A percentile compares a stretch with the other conserved stretches of the same genome.
phyloP scores from a whole-genome alignment of 2,113 vertebrate species.

The Cyanoliseus patagonus region DNA sequence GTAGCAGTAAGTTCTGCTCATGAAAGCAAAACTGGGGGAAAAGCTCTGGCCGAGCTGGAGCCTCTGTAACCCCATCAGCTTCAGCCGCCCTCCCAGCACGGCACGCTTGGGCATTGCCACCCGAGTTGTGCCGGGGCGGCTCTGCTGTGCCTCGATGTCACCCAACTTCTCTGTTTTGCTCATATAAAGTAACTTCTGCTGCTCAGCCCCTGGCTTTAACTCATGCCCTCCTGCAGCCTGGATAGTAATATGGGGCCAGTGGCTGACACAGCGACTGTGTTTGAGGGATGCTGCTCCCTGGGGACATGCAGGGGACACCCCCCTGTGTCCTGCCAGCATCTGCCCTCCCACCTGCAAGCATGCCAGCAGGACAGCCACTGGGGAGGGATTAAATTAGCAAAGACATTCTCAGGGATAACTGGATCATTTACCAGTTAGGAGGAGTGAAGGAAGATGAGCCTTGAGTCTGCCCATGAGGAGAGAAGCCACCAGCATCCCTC shows the following conservation, averaged over 20 bases:
- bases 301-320: rapidly evolving
- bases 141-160: rapidly evolving
- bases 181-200: background rate
- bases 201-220: background rate
- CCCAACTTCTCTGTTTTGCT: background rate
- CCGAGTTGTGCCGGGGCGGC: rapidly evolving
- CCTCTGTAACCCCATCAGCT: background rate
- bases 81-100: rapidly evolving
- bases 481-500: background rate
- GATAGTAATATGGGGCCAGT: rapidly evolving
- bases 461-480: background rate
- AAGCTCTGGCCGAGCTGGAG: background rate
- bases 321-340: background rate
- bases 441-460: background rate
- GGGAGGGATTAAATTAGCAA: background rate
- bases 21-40: background rate
- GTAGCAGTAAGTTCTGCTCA: background rate
- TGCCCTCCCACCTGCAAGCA: background rate
- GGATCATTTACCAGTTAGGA: background rate
- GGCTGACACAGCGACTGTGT: background rate
- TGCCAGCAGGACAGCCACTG: background rate
- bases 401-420: background rate
- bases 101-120: rapidly evolving
- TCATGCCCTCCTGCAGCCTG: rapidly evolving
- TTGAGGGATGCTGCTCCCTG: background rate